A percentile compares a stretch with the other conserved stretches of the same genome.
These are phyloP conservation scores for Hyppa rectilinea DNA, from an alignment of 2,888 invertebrate species.

Conservation along the genomic window DNA sequence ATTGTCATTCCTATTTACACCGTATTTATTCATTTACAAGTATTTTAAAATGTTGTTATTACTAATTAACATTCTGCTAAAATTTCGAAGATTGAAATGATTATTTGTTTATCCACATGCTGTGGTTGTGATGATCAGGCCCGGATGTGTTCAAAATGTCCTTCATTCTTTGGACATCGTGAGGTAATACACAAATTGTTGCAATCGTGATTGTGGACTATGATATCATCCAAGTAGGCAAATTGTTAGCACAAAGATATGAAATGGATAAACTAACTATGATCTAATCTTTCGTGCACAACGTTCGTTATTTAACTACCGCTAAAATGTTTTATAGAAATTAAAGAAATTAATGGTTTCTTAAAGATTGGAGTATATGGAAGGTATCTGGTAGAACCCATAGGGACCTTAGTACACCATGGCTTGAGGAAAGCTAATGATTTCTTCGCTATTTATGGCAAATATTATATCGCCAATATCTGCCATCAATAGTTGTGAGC, in stretches of 20 bases:
- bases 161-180: constrained; percentile 50
- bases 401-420: constrained; percentile 71
- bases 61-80: constrained; percentile 9
- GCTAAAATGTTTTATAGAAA: constrained; percentile 65
- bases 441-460: constrained; percentile 68
- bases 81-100: constrained; percentile 27
- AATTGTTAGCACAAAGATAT: constrained; percentile 70
- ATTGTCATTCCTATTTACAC: constrained; percentile 71
- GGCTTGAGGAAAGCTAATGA: constrained; percentile 78
- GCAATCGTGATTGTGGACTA: constrained; percentile 52
- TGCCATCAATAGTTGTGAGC: constrained; percentile 54
- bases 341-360: constrained; percentile 64
- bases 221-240: constrained; percentile 59
- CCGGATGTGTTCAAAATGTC: constrained; percentile 41
- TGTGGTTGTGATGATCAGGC: constrained; percentile 47
- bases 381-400: constrained; percentile 71
- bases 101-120: constrained; percentile 59
- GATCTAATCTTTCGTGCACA: constrained; percentile 71
- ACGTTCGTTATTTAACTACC: constrained; percentile 62
- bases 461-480: constrained; percentile 45
- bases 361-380: constrained; percentile 62
- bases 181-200: constrained; percentile 40
- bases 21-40: not conserved
- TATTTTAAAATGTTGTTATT: not conserved
- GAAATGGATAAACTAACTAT: constrained; percentile 65